phyloP scores from a whole-genome alignment of 2,113 vertebrate species.

The Grus americana region DNA sequence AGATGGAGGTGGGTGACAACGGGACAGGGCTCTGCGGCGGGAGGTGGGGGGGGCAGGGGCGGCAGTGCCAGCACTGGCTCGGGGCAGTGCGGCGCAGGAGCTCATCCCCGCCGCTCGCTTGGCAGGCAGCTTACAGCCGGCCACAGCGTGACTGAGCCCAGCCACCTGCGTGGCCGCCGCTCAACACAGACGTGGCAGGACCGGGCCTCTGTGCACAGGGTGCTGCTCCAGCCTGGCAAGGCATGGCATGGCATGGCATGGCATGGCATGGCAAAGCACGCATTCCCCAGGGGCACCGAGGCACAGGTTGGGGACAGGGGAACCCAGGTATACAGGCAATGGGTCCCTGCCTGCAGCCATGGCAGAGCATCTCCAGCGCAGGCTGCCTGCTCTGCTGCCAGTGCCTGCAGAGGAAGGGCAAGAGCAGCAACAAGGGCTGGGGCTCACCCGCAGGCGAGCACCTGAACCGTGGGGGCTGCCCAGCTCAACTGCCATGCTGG shows the following conservation, averaged over 20 bases:
- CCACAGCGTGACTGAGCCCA: not conserved
- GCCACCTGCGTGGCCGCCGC: not conserved
- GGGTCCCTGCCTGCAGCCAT: not conserved
- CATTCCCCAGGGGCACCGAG: rapidly evolving
- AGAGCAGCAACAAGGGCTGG: not conserved
- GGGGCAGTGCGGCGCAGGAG: not conserved
- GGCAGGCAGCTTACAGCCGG: slow-evolving; percentile 30
- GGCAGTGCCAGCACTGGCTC: rapidly evolving
- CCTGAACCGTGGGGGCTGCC: rapidly evolving
- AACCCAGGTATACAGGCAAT: not conserved
- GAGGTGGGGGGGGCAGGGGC: not conserved
- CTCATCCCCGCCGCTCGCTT: not conserved
- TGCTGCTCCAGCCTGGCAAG: not conserved
- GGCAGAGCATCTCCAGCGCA: not conserved
- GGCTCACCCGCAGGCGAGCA: rapidly evolving
- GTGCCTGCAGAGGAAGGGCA: rapidly evolving
- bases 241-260: not conserved
- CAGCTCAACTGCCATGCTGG: rapidly evolving
- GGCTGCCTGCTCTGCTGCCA: not conserved
- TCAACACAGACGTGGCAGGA: not conserved
- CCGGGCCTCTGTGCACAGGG: not conserved
- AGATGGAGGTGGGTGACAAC: not conserved
- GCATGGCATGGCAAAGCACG: not conserved
- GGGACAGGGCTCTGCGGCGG: not conserved
- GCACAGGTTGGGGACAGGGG: not conserved